These are phyloP conservation scores for Apis florea DNA, from an alignment of 1,140 invertebrate genomes.

Conservation along the genomic window DNA sequence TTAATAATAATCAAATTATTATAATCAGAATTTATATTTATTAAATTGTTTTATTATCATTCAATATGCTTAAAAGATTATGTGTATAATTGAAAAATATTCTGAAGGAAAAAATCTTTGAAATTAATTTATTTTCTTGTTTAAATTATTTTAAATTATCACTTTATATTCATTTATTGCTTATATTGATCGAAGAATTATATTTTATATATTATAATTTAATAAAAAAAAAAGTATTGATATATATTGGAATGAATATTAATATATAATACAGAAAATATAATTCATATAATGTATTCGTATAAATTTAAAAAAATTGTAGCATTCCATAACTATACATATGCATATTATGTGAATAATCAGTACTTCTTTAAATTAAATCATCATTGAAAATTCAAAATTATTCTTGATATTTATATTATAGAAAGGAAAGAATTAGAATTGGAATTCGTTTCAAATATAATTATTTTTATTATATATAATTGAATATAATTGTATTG, in stretches of 20 bases:
- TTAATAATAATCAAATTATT: too few relatives aligned
- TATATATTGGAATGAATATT: not conserved
- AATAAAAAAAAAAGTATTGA: not conserved
- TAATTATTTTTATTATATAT: not conserved
- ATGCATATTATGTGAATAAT: constrained; percentile 15
- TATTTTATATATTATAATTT: too few relatives aligned
- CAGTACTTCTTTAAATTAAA: constrained; percentile 27
- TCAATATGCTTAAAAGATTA: too few relatives aligned
- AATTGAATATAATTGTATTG: too few relatives aligned
- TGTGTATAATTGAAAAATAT: too few relatives aligned
- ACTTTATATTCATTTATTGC: not conserved
- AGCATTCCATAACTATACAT: constrained; percentile 5
- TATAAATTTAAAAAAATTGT: not conserved
- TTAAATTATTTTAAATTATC: not conserved
- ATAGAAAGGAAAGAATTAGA: constrained; percentile 17
- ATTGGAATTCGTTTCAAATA: constrained; percentile 1
- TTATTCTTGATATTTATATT: not conserved
- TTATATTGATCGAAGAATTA: not conserved
- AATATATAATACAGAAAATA: not conserved
- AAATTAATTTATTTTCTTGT: not conserved
- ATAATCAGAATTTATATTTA: too few relatives aligned
- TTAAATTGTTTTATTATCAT: too few relatives aligned
- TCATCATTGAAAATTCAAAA: constrained; percentile 14
- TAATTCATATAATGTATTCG: not conserved
- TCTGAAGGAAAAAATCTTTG: not conserved